Conservation (phyloP, 2,797 vertebrate genomes). For the Rachycentron canadum region DNA sequence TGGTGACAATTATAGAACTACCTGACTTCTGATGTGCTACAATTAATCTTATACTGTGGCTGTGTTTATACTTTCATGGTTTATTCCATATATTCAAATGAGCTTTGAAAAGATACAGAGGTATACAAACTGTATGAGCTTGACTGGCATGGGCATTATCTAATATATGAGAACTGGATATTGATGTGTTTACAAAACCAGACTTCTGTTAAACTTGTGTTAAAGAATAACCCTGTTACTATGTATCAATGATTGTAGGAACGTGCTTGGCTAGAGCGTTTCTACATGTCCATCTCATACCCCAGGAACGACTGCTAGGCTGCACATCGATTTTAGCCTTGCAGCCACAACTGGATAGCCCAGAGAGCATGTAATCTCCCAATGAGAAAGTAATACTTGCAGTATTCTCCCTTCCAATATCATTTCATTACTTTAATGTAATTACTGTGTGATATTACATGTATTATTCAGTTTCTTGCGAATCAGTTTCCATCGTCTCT, state of each 20-base stretch:
- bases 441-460: conserved; percentile 63
- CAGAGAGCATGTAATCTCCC: not conserved
- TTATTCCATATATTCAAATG: not conserved
- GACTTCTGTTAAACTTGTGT: not conserved
- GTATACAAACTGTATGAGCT: not conserved
- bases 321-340: not conserved
- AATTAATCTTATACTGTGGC: not conserved
- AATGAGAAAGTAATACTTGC: conserved; percentile 5
- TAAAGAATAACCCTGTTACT: not conserved
- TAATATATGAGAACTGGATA: not conserved
- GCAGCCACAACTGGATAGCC: not conserved
- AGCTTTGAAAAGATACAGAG: not conserved
- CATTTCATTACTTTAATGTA: conserved; percentile 57
- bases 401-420: conserved; percentile 9
- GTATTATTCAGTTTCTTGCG: conserved; percentile 66
- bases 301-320: not conserved
- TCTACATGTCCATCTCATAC: conserved; percentile 1
- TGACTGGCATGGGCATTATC: not conserved
- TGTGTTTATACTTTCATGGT: not conserved
- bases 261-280: not conserved
- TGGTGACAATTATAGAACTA: not conserved
- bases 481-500: conserved; percentile 49
- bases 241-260: not conserved
- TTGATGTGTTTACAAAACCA: not conserved
- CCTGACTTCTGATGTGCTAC: not conserved